Base-by-base conservation (phyloP, 2,797 vertebrate genomes). In the Triplophysa bombifrons region DNA sequence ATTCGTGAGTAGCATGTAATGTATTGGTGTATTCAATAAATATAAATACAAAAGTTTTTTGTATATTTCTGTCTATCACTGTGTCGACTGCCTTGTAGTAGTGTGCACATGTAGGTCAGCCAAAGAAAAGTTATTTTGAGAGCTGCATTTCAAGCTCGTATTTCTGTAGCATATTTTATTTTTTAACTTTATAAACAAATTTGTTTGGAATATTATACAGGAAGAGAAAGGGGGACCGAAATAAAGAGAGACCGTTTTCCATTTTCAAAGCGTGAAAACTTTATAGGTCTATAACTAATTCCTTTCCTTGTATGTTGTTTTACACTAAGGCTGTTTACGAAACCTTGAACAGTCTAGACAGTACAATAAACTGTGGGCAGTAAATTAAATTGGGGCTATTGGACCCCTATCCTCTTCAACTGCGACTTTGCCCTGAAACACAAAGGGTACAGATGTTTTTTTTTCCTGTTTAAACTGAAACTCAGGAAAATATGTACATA, bases 291-390 rank as follows among this genome's bases (percentile, higher is more conserved):
- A 58, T 12, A 38, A 25, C 44, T 60, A 53, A 80, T 58, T 55
- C 14, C n/a, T 90, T 88, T 89, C 87, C 87, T 89, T 94, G 93
- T 93, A 87, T 93, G 91, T 92, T 93, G 92, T 92, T 86, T 94
- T 94, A 93, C 92, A 93, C 89, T 90, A 81, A 92, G 90, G 93
- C 93, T 98, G 96, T 98, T 98, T 98, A 96, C 96, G 96, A 98
- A 98, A 98, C 96, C 96, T 98, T 97, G 97, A 98, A 97, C 96
- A 94, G 97, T 99, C 98, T 98, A 99, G 97, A 98, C 98, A 96
- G 95, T 94, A 95, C 92, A 95, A 97, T 99, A 97, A 99, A 98
- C 93, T 82, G 85, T 89, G 94, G 50, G 95, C 93, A 95, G 95
- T 96, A 98, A 98, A 98, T 94, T 97, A 97, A 97, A 98, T 98